Conservation (phyloP, 2,113 vertebrate species). For the Pseudonaja textilis region DNA sequence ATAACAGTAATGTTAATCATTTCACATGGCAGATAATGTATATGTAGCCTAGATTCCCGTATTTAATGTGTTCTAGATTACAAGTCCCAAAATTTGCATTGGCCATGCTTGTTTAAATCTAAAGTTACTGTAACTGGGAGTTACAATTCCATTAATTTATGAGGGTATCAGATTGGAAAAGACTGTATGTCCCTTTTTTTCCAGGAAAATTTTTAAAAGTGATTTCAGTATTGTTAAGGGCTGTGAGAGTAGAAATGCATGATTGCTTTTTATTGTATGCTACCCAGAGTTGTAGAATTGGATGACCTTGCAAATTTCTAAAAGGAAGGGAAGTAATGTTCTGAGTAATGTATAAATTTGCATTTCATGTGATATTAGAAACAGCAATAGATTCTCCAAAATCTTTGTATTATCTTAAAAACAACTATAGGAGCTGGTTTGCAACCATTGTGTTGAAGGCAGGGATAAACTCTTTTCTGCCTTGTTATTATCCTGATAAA, state of each 20-base stretch:
- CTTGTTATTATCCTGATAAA: not conserved
- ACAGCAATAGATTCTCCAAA: not conserved
- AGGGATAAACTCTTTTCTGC: not conserved
- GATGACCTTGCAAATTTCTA: not conserved
- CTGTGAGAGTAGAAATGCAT: not conserved
- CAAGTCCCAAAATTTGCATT: not conserved
- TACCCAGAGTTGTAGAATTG: not conserved
- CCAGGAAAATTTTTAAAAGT: not conserved
- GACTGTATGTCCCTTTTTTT: not conserved
- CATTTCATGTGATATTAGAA: not conserved
- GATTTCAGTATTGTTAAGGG: not conserved
- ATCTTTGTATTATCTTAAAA: not conserved
- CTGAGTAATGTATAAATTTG: not conserved
- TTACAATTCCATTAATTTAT: not conserved
- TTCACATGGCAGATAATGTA: not conserved
- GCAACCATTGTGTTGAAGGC: not conserved
- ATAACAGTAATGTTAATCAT: too few species aligned
- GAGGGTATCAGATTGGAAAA: not conserved
- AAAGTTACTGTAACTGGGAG: not conserved
- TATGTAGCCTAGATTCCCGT: not conserved
- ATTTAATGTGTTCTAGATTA: not conserved
- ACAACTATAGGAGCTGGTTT: not conserved
- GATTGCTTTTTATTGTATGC: not conserved
- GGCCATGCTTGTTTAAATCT: not conserved
- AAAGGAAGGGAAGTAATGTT: not conserved